phyloP scores from a whole-genome alignment of 2,797 vertebrate species.

The Sebastiscus albofasciatus region DNA sequence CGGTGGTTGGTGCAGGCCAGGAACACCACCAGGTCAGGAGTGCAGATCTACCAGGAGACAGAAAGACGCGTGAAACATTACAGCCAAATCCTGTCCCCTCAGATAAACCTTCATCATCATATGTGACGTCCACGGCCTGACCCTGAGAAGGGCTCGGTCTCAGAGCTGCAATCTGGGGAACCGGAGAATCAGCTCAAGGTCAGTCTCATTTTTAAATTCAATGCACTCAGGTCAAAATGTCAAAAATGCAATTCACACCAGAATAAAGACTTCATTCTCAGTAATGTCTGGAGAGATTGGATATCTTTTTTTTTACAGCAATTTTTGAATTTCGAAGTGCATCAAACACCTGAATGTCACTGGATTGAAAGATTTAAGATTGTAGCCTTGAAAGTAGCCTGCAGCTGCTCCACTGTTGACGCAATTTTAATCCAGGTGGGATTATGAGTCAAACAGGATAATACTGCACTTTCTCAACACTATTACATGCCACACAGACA shows the following conservation, averaged over 20 bases:
- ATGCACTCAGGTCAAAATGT: neutral
- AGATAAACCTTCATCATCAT: neutral
- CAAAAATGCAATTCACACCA: constrained; percentile 6
- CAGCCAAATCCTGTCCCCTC: neutral
- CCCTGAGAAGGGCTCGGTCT: neutral
- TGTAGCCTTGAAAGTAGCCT: neutral
- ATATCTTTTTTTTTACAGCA: neutral
- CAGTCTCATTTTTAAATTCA: neutral
- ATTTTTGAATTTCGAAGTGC: neutral
- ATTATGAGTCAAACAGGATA: neutral
- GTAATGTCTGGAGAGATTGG: neutral
- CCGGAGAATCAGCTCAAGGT: neutral
- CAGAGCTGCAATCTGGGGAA: neutral
- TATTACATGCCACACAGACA: neutral
- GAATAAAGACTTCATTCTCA: constrained; percentile 2
- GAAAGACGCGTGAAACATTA: neutral
- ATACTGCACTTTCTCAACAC: neutral
- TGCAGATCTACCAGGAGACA: constrained; percentile 88
- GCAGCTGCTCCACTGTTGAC: neutral
- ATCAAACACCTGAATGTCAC: neutral
- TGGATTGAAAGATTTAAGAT: neutral
- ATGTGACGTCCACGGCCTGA: neutral
- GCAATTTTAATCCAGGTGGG: neutral
- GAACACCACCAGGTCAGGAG: constrained; percentile 96
- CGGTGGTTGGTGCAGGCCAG: constrained; percentile 93